Evolutionary conservation across 2,888 invertebrate genomes (phyloP).

Genomic region (Allolobophora icterica): DNA sequence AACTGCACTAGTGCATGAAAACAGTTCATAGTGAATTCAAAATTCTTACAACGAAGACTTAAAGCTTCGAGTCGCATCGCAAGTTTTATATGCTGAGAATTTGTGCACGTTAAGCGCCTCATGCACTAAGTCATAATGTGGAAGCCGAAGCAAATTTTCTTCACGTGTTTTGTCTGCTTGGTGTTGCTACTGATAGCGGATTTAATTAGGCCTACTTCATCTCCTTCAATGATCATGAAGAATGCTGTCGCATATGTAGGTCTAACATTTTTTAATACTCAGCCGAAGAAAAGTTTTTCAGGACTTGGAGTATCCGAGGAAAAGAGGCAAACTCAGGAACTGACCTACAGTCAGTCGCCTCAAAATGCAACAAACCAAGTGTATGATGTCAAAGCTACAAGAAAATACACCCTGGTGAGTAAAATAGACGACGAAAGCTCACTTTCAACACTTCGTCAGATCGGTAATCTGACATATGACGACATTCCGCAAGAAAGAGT

Average conservation of each 20-base stretch:
- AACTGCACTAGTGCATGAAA: background rate
- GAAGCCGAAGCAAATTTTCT: background rate
- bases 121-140: background rate
- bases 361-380: background rate
- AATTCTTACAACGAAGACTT: background rate
- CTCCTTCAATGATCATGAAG: background rate
- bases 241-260: background rate
- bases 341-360: background rate
- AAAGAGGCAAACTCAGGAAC: background rate
- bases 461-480: background rate
- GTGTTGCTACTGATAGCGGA: background rate
- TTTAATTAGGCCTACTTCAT: background rate
- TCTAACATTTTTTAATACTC: background rate
- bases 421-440: background rate
- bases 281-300: background rate
- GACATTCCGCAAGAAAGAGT: conserved; percentile 28
- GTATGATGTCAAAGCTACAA: background rate
- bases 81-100: background rate
- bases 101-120: background rate
- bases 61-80: background rate
- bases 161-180: background rate
- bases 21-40: background rate
- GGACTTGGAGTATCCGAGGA: background rate
- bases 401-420: background rate
- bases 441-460: background rate